These are phyloP conservation scores for Anoplopoma fimbria DNA, from an alignment of 2,113 vertebrate species.

Conservation along the genomic window DNA sequence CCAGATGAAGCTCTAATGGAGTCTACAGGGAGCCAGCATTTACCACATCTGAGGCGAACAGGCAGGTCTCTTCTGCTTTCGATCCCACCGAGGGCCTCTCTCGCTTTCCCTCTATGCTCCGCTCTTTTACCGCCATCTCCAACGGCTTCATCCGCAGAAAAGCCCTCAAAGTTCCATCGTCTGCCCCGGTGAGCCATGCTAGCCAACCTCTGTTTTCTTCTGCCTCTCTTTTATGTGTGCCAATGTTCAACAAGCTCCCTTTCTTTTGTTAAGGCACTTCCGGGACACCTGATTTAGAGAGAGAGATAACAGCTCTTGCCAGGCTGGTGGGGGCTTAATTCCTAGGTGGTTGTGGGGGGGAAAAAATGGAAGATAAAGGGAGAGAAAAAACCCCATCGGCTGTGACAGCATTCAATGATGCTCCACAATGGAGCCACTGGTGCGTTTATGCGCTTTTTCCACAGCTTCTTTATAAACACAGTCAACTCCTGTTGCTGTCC, in stretches of 20 bases:
- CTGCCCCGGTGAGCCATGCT: constrained; percentile 38
- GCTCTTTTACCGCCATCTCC: constrained; percentile 61
- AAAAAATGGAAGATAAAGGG: neutral
- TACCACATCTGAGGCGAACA: constrained; percentile 79
- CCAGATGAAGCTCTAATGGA: constrained; percentile 81
- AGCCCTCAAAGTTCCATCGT: constrained; percentile 38
- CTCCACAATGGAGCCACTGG: constrained; percentile 18
- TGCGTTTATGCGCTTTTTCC: constrained; percentile 18
- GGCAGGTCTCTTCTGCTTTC: constrained; percentile 73
- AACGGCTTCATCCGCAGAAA: constrained; percentile 59
- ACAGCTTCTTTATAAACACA: constrained; percentile 26
- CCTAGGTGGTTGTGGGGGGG: neutral
- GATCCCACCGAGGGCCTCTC: constrained; percentile 59
- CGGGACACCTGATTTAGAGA: constrained; percentile 63
- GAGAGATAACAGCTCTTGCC: constrained; percentile 54
- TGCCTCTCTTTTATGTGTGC: constrained; percentile 75
- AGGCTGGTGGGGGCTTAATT: constrained; percentile 34
- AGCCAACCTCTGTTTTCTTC: constrained; percentile 46
- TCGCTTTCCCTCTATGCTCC: constrained; percentile 36
- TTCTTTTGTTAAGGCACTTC: constrained; percentile 68
- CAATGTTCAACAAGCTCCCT: constrained; percentile 76
- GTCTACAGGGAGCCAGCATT: constrained; percentile 83
- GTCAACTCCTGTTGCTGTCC: constrained; percentile 36
- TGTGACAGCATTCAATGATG: constrained; percentile 36
- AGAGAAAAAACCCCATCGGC: constrained; percentile 13